Evolutionary conservation across 2,888 invertebrate genomes (phyloP).

Genomic region (Eulithis testata): DNA sequence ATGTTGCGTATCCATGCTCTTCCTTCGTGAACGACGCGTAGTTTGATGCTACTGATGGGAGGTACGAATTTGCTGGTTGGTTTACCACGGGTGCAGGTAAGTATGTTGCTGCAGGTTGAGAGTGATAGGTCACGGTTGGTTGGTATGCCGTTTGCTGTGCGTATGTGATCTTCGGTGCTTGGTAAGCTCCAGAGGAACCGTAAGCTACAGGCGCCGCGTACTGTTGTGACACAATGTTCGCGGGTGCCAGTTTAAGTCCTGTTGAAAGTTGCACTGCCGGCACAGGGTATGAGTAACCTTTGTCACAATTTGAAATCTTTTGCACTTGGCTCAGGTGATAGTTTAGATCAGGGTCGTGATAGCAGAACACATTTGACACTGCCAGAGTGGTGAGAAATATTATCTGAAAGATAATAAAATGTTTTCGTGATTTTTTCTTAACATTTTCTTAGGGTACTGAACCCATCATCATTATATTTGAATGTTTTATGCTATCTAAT

Average conservation of each 20-base stretch:
- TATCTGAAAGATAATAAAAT: slow-evolving; percentile 60
- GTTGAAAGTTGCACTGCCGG: slow-evolving; percentile 82
- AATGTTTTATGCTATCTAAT: slow-evolving; percentile 17
- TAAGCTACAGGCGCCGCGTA: slow-evolving; percentile 39
- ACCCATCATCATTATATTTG: too few species aligned
- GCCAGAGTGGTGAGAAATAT: slow-evolving; percentile 54
- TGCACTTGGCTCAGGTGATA: slow-evolving; percentile 76
- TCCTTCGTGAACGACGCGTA: slow-evolving; percentile 58
- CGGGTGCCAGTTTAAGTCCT: slow-evolving; percentile 56
- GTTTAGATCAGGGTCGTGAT: slow-evolving; percentile 79
- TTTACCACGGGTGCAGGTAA: slow-evolving; percentile 40
- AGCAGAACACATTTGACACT: slow-evolving; percentile 62
- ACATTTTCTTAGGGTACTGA: not conserved
- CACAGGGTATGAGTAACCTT: slow-evolving; percentile 83
- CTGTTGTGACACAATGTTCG: slow-evolving; percentile 46
- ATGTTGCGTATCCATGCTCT: slow-evolving; percentile 82
- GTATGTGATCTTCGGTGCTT: slow-evolving; percentile 65
- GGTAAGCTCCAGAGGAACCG: slow-evolving; percentile 53
- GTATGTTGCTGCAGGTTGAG: slow-evolving; percentile 52
- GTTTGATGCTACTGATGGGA: slow-evolving; percentile 50
- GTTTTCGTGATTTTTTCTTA: not conserved
- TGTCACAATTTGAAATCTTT: slow-evolving; percentile 62
- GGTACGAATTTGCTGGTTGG: slow-evolving; percentile 52
- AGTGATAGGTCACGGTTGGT: slow-evolving; percentile 53
- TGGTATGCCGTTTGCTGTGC: slow-evolving; percentile 44